Conservation (phyloP, 2,113 vertebrate species). For the Pelmatolapia mariae region DNA sequence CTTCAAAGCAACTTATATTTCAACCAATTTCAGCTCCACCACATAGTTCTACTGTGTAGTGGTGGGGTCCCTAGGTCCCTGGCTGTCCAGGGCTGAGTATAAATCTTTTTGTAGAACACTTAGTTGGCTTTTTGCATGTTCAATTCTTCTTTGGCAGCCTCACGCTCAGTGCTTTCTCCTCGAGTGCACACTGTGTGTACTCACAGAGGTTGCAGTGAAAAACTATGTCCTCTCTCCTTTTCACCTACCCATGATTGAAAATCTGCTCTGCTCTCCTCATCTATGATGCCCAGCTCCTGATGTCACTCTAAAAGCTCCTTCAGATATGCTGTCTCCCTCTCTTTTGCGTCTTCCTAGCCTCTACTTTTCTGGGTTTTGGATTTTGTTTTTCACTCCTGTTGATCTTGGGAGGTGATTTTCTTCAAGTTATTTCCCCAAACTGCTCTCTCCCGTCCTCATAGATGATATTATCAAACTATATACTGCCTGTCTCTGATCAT, state of each 20-base stretch:
- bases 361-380: background rate
- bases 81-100: background rate
- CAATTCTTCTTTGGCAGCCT: background rate
- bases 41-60: background rate
- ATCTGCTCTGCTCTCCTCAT: background rate
- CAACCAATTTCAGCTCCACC: background rate
- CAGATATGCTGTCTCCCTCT: background rate
- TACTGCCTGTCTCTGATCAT: background rate
- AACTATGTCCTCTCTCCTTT: background rate
- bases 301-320: background rate
- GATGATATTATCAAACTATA: background rate
- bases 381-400: background rate
- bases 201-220: background rate
- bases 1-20: background rate
- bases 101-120: background rate
- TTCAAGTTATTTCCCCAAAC: background rate
- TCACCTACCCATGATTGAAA: background rate
- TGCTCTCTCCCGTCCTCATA: background rate
- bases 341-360: background rate
- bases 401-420: background rate
- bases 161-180: background rate
- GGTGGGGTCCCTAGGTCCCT: background rate
- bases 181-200: background rate
- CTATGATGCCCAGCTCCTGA: background rate
- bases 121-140: background rate